Evolutionary conservation across 2,888 invertebrate species (phyloP), one percentile per base, ranked within the genome.

Genomic region (Metallyticus violacea): DNA sequence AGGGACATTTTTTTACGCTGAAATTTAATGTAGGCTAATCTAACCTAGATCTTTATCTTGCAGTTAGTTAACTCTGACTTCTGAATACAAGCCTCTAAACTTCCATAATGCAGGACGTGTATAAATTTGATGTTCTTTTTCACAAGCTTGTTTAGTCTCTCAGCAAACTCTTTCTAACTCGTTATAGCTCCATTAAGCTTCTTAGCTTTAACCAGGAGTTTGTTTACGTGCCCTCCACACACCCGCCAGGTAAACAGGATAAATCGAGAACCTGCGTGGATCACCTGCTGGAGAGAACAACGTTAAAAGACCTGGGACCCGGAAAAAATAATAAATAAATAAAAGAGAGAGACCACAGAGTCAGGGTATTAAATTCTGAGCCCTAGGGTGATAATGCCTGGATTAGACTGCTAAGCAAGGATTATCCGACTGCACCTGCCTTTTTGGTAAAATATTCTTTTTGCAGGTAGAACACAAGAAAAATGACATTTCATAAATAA

Each of bases 161-260:
- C 40, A 62, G 76, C 26, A 82, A 82, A 82, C 82, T 82, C 82
- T 82, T 82, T 62, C n/a, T 26, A 82, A 76, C 76, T 83, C 83
- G 83, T 83, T 83, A 83, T 76, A 77, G 27, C 76, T 83, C 83
- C 83, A 83, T 83, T 83, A 83, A 83, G 83, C 83, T 83, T 83
- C 83, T 83, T 83, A 83, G 77, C 77, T 26, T 62, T 62, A 62
- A 62, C 40, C 40, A 62, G 40, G 40, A 62, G 82, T 82, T 77
- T 83, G 83, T 83, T 77, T 83, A 83, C 83, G 83, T 77, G 83
- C 62, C 77, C n/a, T n/a, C 26, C 26, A 40, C 62, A 26, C 26
- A 62, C 40, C 26, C n/a, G 28, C 28, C 81, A 83, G 83, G 83
- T 83, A 83, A 83, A 83, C 83, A 83, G 83, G 77, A 83, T 83